Evolutionary conservation across 1,140 invertebrate genomes (phyloP).

Genomic region (Euwallacea similis): DNA sequence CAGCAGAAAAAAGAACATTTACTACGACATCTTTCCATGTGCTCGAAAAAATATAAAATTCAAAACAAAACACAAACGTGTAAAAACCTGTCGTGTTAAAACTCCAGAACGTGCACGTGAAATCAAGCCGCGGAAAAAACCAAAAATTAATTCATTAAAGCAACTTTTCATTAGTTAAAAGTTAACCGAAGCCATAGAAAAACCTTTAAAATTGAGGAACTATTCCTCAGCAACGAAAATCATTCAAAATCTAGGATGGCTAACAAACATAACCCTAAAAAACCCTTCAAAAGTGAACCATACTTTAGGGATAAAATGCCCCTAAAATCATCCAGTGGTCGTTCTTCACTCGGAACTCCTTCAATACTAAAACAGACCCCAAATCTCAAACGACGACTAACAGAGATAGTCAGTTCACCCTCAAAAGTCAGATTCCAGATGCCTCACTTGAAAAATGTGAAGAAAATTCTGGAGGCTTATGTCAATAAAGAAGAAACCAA

Average conservation of each 20-base stretch:
- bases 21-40: too few relatives aligned
- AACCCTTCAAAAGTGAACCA: neutral
- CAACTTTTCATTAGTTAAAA: too few relatives aligned
- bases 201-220: too few relatives aligned
- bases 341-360: slow-evolving; percentile 17
- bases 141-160: too few relatives aligned
- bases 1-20: too few relatives aligned
- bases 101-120: too few relatives aligned
- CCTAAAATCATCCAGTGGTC: slow-evolving; percentile 4
- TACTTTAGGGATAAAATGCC: neutral
- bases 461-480: slow-evolving; percentile 45
- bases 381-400: slow-evolving; percentile 39
- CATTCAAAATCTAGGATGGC: neutral
- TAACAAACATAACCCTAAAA: neutral
- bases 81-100: too few relatives aligned
- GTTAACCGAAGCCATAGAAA: too few relatives aligned
- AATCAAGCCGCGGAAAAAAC: too few relatives aligned
- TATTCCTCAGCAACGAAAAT: too few relatives aligned
- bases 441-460: slow-evolving; percentile 48
- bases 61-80: too few relatives aligned
- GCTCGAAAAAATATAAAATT: too few relatives aligned
- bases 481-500: slow-evolving; percentile 36
- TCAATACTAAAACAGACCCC: slow-evolving; percentile 44
- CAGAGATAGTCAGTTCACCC: slow-evolving; percentile 34
- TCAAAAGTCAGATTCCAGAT: slow-evolving; percentile 50